Conservation (phyloP, 2,888 invertebrate genomes). For the Megaustenia siamemsis region DNA sequence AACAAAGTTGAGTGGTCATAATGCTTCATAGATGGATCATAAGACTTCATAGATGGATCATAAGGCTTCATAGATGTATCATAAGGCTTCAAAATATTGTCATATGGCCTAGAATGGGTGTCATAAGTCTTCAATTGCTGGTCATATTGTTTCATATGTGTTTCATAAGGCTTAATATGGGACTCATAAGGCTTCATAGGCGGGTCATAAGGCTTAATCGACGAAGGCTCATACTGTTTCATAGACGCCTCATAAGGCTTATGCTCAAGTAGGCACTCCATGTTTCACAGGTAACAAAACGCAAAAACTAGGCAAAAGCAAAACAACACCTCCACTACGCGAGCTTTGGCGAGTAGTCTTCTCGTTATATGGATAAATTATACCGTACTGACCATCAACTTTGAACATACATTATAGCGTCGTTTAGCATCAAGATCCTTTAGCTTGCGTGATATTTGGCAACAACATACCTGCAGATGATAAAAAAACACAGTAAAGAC, state of each 20-base stretch:
- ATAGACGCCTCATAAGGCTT: constrained; percentile 56
- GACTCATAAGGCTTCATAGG: constrained; percentile 43
- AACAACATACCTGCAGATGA: no score
- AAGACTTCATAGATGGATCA: constrained; percentile 20
- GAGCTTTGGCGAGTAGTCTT: no score
- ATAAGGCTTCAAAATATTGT: constrained; percentile 20
- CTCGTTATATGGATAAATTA: no score
- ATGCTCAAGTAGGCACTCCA: constrained; percentile 61
- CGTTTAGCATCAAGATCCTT: no score
- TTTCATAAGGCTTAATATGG: constrained; percentile 37
- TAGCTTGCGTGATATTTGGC: no score
- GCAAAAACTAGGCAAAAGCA: not conserved
- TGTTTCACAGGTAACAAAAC: not conserved
- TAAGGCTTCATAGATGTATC: constrained; percentile 18
- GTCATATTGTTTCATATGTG: constrained; percentile 42
- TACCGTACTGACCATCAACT: no score
- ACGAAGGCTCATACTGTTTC: constrained; percentile 33
- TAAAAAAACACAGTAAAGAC: no score
- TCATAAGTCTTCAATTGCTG: constrained; percentile 35
- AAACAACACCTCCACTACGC: not conserved
- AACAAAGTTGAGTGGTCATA: constrained; percentile 37
- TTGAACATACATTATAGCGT: no score
- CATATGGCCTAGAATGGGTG: constrained; percentile 25
- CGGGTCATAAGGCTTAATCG: constrained; percentile 27
- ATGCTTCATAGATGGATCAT: constrained; percentile 34